phyloP scores from a whole-genome alignment of 2,113 vertebrate genomes.

The Ceuthmochares aereus region DNA sequence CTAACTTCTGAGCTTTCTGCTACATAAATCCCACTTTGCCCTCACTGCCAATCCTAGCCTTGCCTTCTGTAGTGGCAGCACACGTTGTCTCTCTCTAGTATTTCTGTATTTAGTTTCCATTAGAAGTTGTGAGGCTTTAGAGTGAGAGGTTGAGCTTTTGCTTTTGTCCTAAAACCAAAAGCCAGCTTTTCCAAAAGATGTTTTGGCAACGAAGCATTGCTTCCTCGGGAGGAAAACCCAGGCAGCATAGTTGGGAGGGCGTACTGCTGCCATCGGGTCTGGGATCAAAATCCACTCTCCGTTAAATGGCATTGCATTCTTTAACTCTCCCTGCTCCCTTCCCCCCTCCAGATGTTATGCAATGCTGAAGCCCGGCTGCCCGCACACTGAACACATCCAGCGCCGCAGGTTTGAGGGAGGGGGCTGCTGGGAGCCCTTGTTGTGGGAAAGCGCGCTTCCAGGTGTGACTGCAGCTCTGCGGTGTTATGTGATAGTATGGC shows the following conservation, averaged over 20 bases:
- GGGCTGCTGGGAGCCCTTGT: neutral
- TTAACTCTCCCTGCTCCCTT: neutral
- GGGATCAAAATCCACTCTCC: neutral
- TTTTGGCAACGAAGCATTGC: neutral
- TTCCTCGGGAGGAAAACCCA: neutral
- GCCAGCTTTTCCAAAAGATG: neutral
- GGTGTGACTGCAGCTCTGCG: neutral
- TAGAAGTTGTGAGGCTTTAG: neutral
- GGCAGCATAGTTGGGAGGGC: neutral
- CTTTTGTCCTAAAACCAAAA: neutral
- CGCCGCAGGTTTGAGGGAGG: neutral
- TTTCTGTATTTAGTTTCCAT: neutral
- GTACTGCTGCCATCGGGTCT: neutral
- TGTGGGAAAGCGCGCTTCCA: neutral
- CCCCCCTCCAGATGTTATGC: neutral
- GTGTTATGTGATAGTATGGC: neutral
- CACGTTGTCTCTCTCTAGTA: neutral
- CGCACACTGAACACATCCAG: neutral
- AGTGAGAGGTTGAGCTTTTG: neutral
- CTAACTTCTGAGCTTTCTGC: neutral
- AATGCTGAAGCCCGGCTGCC: neutral
- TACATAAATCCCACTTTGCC: neutral
- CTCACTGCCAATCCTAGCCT: rapidly evolving
- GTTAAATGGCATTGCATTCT: neutral
- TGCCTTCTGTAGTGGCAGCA: neutral